These are phyloP conservation scores for Notodonta dromedarius DNA, from an alignment of 2,888 invertebrate species.

Conservation along the genomic window DNA sequence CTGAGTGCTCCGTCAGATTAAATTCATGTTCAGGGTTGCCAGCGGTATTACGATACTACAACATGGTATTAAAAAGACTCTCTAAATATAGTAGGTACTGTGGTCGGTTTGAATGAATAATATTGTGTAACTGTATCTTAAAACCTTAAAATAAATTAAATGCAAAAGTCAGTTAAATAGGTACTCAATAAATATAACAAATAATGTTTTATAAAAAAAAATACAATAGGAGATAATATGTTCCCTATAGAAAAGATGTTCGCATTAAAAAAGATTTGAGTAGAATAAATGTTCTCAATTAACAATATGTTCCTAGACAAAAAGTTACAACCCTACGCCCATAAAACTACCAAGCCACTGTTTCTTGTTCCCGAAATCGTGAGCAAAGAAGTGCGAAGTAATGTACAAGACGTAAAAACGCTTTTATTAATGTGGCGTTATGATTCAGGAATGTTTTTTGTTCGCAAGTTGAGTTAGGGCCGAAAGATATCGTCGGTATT, in stretches of 20 bases:
- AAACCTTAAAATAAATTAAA: too few relatives aligned
- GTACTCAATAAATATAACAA: too few relatives aligned
- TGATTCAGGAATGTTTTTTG: conserved; percentile 8
- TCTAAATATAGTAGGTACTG: too few relatives aligned
- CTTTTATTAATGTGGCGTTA: conserved; percentile 5
- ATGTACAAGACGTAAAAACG: conserved; percentile 2
- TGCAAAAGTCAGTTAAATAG: too few relatives aligned
- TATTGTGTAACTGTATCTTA: too few relatives aligned
- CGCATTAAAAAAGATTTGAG: not conserved
- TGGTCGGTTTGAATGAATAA: too few relatives aligned
- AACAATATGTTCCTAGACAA: not conserved
- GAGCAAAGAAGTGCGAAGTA: conserved; percentile 2
- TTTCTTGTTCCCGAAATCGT: conserved; percentile 1
- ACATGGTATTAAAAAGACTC: too few relatives aligned
- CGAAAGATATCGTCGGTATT: not conserved
- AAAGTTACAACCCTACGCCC: conserved; percentile 2
- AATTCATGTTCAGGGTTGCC: conserved; percentile 11
- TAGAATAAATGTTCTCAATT: not conserved
- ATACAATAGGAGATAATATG: too few relatives aligned
- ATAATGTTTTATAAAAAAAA: too few relatives aligned
- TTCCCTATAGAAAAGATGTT: too few relatives aligned
- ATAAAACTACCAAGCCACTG: conserved; percentile 7
- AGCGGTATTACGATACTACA: not conserved
- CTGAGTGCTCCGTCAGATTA: conserved; percentile 16
- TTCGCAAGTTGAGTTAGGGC: not conserved